Conservation (phyloP, 2,113 vertebrate genomes). For the Condylura cristata region DNA sequence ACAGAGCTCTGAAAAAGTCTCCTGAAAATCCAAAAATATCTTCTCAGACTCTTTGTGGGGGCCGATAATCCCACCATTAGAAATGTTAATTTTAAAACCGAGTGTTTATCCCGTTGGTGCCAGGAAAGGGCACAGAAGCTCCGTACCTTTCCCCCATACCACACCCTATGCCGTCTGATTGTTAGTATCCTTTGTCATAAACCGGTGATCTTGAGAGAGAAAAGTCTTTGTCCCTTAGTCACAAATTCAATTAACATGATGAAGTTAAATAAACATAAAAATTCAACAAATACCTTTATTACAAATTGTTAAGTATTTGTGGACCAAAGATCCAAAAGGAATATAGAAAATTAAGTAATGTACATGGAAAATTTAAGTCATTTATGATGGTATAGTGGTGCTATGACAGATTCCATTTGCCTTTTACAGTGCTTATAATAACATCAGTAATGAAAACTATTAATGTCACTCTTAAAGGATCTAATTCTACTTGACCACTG, state of each 20-base stretch:
- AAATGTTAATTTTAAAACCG: background rate
- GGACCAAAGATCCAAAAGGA: conserved; percentile 9
- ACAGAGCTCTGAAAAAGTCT: background rate
- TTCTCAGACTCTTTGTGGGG: background rate
- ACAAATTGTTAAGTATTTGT: conserved; percentile 6
- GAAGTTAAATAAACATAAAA: conserved; percentile 42
- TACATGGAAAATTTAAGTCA: background rate
- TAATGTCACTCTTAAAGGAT: conserved; percentile 14
- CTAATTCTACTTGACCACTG: background rate
- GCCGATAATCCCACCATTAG: conserved; percentile 8
- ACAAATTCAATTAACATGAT: conserved; percentile 25
- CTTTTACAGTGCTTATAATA: conserved; percentile 11
- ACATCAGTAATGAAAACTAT: background rate
- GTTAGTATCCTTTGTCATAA: no score
- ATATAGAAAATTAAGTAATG: conserved; percentile 20
- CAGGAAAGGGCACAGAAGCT: no score
- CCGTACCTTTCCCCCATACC: no score
- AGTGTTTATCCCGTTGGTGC: background rate
- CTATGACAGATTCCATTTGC: background rate
- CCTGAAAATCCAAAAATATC: background rate
- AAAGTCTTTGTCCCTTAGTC: background rate
- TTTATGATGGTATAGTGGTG: background rate
- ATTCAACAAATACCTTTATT: background rate
- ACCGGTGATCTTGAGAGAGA: no score
- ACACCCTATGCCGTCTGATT: no score